Base-by-base conservation (phyloP, 2,113 vertebrate genomes). In the Lycocorax pyrrhopterus region DNA sequence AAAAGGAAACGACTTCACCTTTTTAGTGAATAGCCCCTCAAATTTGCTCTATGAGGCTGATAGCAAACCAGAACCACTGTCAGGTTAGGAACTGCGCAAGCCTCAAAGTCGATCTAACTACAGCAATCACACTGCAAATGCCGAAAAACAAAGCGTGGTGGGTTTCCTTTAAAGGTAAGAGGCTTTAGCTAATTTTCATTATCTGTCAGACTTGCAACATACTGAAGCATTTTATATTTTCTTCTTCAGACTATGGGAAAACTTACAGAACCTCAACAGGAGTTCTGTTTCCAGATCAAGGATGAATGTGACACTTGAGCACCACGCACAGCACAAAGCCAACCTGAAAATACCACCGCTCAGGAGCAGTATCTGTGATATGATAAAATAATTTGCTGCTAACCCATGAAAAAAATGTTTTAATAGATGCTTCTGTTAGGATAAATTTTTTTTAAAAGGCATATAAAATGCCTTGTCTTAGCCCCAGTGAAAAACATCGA, bases 11-110 rank as follows among this genome's bases (percentile, higher is more conserved):
- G 0, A 43, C 88, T 97, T 91, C 94, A 93, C 95, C 93, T 93
- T 97, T 81, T 53, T 4, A 16, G 56, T 68, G 81, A 68, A 44
- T 3, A 81, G 55, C 74, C 79, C 77, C 79, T 96, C 77, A 0
- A 14, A 15, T 82, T 94, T 89, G 35, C n/a, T 97, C 62, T 97
- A 92, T 95, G 94, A 97, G 93, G 94, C 96, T 93, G 92, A 91
- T 46, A 96, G 96, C 96, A 98, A 93, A 94, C 90, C 84, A 91
- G 84, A 96, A 91, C 82, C 73, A 94, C 68, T 25, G 75, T 11
- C 93, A 96, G 93, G 87, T 83, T 79, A 55, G 89, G 95, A 87
- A 75, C 19, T 96, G 87, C 80, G 63, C 87, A 49, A 80, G 93
- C 89, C 83, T 97, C 96, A 94, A 18, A 47, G 56, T 41, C 44